These are phyloP conservation scores for Neodiprion lecontei DNA, from an alignment of 1,140 invertebrate genomes.

Conservation along the genomic window DNA sequence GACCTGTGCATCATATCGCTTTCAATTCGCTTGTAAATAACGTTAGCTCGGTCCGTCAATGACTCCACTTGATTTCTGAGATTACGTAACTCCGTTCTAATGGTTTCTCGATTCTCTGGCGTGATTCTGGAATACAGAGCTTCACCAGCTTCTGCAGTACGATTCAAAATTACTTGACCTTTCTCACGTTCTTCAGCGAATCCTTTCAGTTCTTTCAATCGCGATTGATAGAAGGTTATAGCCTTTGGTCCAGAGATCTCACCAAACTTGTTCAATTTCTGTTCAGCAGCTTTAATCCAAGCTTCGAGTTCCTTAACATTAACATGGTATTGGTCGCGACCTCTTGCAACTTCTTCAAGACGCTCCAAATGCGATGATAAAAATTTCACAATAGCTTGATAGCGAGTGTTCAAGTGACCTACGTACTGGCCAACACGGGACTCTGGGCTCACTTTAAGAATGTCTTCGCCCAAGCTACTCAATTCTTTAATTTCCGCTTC, in stretches of 20 bases:
- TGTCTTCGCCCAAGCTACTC: slow-evolving; percentile 71
- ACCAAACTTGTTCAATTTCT: slow-evolving; percentile 73
- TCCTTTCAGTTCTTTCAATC: slow-evolving; percentile 77
- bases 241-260: slow-evolving; percentile 69
- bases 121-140: slow-evolving; percentile 85
- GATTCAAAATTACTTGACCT: slow-evolving; percentile 80
- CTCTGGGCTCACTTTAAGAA: slow-evolving; percentile 80
- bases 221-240: slow-evolving; percentile 71
- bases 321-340: slow-evolving; percentile 71
- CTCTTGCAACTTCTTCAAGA: slow-evolving; percentile 71
- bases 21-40: slow-evolving; percentile 85
- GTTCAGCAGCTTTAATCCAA: slow-evolving; percentile 80
- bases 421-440: slow-evolving; percentile 82
- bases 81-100: slow-evolving; percentile 81
- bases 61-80: slow-evolving; percentile 85
- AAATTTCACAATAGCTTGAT: slow-evolving; percentile 78
- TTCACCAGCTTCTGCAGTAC: slow-evolving; percentile 85
- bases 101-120: slow-evolving; percentile 82
- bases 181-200: slow-evolving; percentile 78
- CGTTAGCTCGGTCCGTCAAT: slow-evolving; percentile 83
- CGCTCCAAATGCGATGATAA: slow-evolving; percentile 72
- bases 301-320: slow-evolving; percentile 75
- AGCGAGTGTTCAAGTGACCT: slow-evolving; percentile 77
- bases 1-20: slow-evolving; percentile 85
- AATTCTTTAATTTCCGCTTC: slow-evolving; percentile 73